Evolutionary conservation across 2,888 invertebrate genomes (phyloP), one percentile per base, ranked within the genome.

Genomic region (Tachina grossa): DNA sequence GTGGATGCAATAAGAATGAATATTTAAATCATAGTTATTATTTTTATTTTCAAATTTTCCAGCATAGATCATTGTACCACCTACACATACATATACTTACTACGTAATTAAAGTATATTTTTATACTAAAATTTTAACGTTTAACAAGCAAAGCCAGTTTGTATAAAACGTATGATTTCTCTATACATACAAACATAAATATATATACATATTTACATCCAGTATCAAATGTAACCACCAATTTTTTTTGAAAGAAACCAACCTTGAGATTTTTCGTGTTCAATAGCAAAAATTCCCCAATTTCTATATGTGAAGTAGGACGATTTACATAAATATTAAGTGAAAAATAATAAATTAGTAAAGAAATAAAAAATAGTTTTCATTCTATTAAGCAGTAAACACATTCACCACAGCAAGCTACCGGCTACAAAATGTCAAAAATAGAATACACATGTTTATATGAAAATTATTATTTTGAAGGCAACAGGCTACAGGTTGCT

Each of bases 211-310:
- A 31, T 31, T 80, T 81, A 84, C 66, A 72, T 81, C 47, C 57
- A 76, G 51, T 22, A 55, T 47, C 16, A 53, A 79, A 61, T 77
- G 80, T 77, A 84, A 84, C 84, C 84, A 84, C 84, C 80, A 78
- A 79, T 79, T 78, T 31, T 31, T 31, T 31, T 31, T 69, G 49
- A 68, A 74, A 45, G 47, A 65, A 47, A 31, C n/a, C n/a, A n/a
- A 74, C 65, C 69, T 16, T 13, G 41, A 13, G 13, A 43, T 5
- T 65, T 71, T 65, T 80, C 76, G 84, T 84, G 84, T 84, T 84
- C 84, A 72, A 69, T 68, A 84, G 55, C 45, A 47, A 76, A 78
- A 72, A 75, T 79, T 47, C 31, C 31, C 31, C 43, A 41, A 66
- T 74, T 43, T 51, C 59, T 19, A 66, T 77, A 76, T 74, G 41